Percentiles rank a stretch among this genome's conserved stretches.
Evolutionary conservation across 2,888 invertebrate species (phyloP).

Genomic region (Isotomurus palustris): DNA sequence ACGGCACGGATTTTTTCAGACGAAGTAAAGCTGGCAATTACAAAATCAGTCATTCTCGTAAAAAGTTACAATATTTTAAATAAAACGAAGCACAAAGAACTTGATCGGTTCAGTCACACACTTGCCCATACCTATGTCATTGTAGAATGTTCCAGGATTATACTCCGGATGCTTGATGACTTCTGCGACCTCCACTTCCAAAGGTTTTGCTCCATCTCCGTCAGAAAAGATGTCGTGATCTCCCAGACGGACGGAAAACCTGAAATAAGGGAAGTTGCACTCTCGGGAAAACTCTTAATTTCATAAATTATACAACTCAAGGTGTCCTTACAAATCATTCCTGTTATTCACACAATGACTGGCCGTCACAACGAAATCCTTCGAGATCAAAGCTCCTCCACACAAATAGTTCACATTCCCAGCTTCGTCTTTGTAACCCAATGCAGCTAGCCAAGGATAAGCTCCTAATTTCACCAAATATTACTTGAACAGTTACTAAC

Average conservation of each 20-base stretch:
- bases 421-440: conserved; percentile 60
- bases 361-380: conserved; percentile 70
- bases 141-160: conserved; percentile 59
- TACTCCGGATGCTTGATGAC: conserved; percentile 66
- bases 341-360: conserved; percentile 66
- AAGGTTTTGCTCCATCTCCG: conserved; percentile 58
- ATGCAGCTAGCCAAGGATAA: conserved; percentile 74
- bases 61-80: not conserved
- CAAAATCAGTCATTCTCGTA: not conserved
- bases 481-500: not conserved
- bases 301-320: not conserved
- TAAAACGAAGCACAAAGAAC: too few species aligned
- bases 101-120: too few species aligned
- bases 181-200: conserved; percentile 61
- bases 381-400: conserved; percentile 66
- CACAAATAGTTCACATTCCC: conserved; percentile 51
- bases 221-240: conserved; percentile 67
- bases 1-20: conserved; percentile 57
- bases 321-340: conserved; percentile 61
- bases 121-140: conserved; percentile 63
- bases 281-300: too few species aligned
- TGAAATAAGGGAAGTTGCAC: too few species aligned
- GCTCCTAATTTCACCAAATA: conserved; percentile 55
- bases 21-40: conserved; percentile 60
- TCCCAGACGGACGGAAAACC: conserved; percentile 67